phyloP scores from a whole-genome alignment of 2,797 vertebrate genomes.

The Synanceia verrucosa region DNA sequence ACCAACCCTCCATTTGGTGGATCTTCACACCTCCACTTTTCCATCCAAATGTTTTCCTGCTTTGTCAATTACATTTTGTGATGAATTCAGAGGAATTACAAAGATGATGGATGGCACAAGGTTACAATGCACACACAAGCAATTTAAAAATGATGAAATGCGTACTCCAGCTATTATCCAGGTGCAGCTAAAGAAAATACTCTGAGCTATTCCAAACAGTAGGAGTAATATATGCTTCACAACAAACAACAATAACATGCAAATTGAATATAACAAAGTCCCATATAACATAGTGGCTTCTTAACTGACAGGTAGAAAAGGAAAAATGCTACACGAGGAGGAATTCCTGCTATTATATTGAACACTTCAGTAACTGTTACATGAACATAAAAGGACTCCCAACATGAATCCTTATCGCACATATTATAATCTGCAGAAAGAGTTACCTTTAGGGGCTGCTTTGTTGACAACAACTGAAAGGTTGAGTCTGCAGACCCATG shows the following conservation, averaged over 20 bases:
- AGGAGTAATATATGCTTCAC: not conserved
- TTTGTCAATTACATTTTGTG: slow-evolving; percentile 10
- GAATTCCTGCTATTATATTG: slow-evolving; percentile 25
- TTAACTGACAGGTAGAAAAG: slow-evolving; percentile 1
- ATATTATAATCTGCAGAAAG: slow-evolving; percentile 30
- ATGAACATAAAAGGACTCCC: slow-evolving; percentile 26
- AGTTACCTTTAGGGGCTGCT: slow-evolving; percentile 21
- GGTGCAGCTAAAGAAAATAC: not conserved
- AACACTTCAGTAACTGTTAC: slow-evolving; percentile 24
- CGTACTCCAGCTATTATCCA: not conserved
- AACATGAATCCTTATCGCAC: slow-evolving; percentile 22
- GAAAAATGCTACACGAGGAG: slow-evolving; percentile 18
- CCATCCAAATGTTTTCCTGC: not conserved
- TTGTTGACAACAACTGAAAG: slow-evolving; percentile 42
- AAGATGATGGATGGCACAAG: slow-evolving; percentile 2
- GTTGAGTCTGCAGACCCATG: slow-evolving; percentile 25
- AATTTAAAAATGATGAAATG: slow-evolving; percentile 29
- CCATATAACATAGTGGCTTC: slow-evolving; percentile 14
- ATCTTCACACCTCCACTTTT: not conserved
- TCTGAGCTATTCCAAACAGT: not conserved
- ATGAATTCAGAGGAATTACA: slow-evolving; percentile 21
- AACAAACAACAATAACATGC: slow-evolving; percentile 5
- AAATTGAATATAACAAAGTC: slow-evolving; percentile 5
- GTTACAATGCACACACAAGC: slow-evolving; percentile 15
- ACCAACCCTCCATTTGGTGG: no score